Conservation (phyloP, 2,113 vertebrate species). For the Danionella cerebrum region DNA sequence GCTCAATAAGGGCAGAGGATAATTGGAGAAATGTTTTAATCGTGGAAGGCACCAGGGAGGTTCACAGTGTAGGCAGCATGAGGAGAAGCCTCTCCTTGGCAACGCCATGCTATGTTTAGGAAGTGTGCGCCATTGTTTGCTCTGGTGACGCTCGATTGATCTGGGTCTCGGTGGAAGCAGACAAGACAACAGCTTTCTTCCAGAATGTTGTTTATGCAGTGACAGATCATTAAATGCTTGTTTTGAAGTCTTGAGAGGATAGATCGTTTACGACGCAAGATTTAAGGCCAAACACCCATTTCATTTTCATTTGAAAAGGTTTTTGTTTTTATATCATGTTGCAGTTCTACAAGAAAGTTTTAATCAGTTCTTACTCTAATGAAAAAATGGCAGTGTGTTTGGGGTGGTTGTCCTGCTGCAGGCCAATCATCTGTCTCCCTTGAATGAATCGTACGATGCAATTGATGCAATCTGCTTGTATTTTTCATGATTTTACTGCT, state of each 20-base stretch:
- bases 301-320: too few relatives aligned
- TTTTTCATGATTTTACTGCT: too few relatives aligned
- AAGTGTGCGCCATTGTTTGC: background rate
- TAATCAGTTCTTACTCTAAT: too few relatives aligned
- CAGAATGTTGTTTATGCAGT: background rate
- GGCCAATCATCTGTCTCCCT: too few relatives aligned
- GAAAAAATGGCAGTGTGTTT: too few relatives aligned
- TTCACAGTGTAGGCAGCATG: background rate
- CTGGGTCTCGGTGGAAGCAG: background rate
- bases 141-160: constrained; percentile 10
- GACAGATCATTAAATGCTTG: constrained; percentile 6
- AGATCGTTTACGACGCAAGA: background rate
- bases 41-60: background rate
- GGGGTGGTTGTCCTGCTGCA: too few relatives aligned
- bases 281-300: background rate
- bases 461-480: too few relatives aligned
- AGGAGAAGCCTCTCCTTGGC: constrained; percentile 8
- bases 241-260: background rate
- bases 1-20: background rate
- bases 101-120: constrained; percentile 20
- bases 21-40: constrained; percentile 17
- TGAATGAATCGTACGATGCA: too few relatives aligned
- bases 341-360: too few relatives aligned
- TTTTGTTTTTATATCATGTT: too few relatives aligned
- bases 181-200: background rate